Evolutionary conservation across 2,888 invertebrate species (phyloP), one percentile per base, ranked within the genome.

Genomic region (Epirrhoe alternata): DNA sequence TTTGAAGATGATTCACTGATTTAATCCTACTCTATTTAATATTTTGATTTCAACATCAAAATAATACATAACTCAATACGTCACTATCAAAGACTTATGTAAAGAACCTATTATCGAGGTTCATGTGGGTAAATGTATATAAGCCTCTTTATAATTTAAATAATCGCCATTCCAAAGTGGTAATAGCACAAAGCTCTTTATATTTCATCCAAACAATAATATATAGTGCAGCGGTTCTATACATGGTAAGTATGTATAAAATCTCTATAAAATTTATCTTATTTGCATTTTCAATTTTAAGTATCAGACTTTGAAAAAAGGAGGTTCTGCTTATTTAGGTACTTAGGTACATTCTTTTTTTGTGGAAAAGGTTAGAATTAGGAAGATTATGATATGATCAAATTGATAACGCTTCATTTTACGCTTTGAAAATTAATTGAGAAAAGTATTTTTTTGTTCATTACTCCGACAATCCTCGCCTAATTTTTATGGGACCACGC

Each of bases 71-170:
- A 42, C 4, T 47, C 49, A 51, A 14, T 47, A 24, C 35, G 33
- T 61, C 17, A 47, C 51, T 55, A 65, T 50, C 54, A 47, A 56
- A 35, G 42, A 16, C 8, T 12, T 8, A 30, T 59, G 59, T 59
- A 38, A 66, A 66, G 61, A 61, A 66, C 66, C 66, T 61, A 58
- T 61, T 66, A 66, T 61, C 61, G 14, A 57, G 58, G 24, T 58
- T 33, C 1, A 38, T 33, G 45, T 47, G n/a, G 38, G 33, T 17
- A 30, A 24, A 35, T 8, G 30, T 66, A 66, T 66, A 66, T 31
- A 66, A 61, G 61, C 38, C 33, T 61, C 16, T 10, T 50, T 54
- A 16, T 47, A 1, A 61, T 61, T 66, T 50, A 42, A 30, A 30
- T 38, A 52, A 6, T 12, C 30, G 54, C 57, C 61, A 50, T 66